Base-by-base conservation (phyloP, 2,888 invertebrate species). In the Cerceris ruficornis region DNA sequence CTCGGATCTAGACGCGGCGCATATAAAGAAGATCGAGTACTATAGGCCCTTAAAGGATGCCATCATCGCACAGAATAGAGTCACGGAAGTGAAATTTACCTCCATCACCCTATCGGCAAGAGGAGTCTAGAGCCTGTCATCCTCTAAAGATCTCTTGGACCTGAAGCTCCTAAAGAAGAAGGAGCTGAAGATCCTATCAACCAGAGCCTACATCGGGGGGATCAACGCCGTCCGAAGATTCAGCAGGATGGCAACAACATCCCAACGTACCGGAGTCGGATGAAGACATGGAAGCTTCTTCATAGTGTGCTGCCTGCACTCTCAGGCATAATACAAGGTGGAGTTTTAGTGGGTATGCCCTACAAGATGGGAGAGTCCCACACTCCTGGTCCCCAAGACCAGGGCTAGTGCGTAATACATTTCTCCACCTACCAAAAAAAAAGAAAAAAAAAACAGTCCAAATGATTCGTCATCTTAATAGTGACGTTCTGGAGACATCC, bases 21-120 rank as follows among this genome's bases (percentile, higher is more conserved):
- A 91, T 52, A 59, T 70, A 2, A 62, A 54, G 7, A 90, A 92
- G 59, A 71, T 82, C 59, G 81, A 68, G 0, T 86, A 88, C 17
- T 88, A 89, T 78, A 77, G 72, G 1, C 9, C 9, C 0, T 54
- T 79, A 0, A 42, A 42, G 7, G 62, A 54, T 1, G 42, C 14
- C 2, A 50, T 80, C 0, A 73, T 65, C 7, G 14, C 49, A 7
- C 13, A 7, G n/a, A 17, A 62, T 15, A 41, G 42, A 0, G 62
- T 7, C 0, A 7, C 1, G 9, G 8, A 55, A 8, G 59, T 41
- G 46, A 69, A 13, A 14, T 73, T 74, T 11, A 55, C 71, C 0
- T 58, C 85, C 2, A 39, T 69, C 0, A 85, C 84, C 1, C 2
- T 85, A 0, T 74, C 73, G 6, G 50, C 11, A 71, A 68, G 61